These are phyloP conservation scores for Clarias gariepinus DNA, from an alignment of 2,113 vertebrate species.

Conservation along the genomic window DNA sequence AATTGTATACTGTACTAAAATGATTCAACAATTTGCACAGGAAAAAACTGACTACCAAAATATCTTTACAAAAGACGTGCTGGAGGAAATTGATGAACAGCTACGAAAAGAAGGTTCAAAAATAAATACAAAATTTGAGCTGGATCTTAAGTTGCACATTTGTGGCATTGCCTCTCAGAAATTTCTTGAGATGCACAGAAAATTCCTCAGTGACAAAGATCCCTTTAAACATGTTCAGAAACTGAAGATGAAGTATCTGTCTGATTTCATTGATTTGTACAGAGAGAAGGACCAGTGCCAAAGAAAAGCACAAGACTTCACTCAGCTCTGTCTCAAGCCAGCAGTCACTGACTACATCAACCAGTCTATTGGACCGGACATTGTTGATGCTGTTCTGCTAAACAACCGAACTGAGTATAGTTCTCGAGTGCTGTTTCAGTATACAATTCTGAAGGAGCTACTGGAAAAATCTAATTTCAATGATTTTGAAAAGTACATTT, in stretches of 20 bases:
- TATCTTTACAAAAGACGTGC: no score
- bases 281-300: no score
- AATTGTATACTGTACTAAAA: slow-evolving; percentile 16
- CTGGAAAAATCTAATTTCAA: slow-evolving; percentile 51
- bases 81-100: no score
- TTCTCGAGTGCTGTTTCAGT: slow-evolving; percentile 57
- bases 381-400: slow-evolving; percentile 57
- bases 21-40: slow-evolving; percentile 38
- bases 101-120: no score
- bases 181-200: slow-evolving; percentile 57
- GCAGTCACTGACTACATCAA: no score
- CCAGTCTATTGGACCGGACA: slow-evolving; percentile 53
- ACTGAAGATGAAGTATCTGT: no score
- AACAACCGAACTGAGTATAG: slow-evolving; percentile 42
- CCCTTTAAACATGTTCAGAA: slow-evolving; percentile 45
- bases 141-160: slow-evolving; percentile 60
- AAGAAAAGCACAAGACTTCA: no score
- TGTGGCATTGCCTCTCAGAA: slow-evolving; percentile 56
- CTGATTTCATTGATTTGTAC: no score
- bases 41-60: slow-evolving; percentile 56
- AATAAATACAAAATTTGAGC: slow-evolving; percentile 26
- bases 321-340: no score
- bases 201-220: slow-evolving; percentile 41
- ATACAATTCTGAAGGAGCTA: slow-evolving; percentile 55
- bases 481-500: slow-evolving; percentile 49